Evolutionary conservation across 1,140 invertebrate species (phyloP).

Genomic region (Ips typographus): DNA sequence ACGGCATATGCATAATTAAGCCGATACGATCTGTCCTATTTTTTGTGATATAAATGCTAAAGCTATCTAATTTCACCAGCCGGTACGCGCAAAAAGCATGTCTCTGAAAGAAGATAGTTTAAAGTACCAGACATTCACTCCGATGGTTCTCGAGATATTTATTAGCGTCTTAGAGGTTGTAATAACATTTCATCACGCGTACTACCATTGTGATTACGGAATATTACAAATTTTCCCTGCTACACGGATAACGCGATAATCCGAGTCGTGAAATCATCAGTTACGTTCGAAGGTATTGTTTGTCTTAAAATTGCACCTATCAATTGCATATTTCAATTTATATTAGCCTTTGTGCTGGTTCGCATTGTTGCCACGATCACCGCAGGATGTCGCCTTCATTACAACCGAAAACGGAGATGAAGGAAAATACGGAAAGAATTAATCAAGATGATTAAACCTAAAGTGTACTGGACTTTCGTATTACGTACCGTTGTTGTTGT

Average conservation of each 20-base stretch:
- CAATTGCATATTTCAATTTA: background rate
- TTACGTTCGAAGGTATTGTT: constrained; percentile 10
- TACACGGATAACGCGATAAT: constrained; percentile 20
- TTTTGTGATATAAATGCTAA: no score
- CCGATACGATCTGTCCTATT: no score
- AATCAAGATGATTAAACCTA: no score
- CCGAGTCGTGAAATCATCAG: background rate
- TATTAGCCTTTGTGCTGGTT: background rate
- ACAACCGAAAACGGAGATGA: no score
- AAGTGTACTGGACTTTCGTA: constrained; percentile 17
- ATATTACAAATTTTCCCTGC: constrained; percentile 14
- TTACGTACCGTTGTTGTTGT: constrained; percentile 23
- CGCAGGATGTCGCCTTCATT: background rate
- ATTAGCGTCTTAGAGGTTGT: constrained; percentile 2
- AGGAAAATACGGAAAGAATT: background rate
- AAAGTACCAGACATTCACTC: no score
- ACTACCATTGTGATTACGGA: constrained; percentile 11
- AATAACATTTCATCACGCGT: background rate
- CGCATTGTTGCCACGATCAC: background rate
- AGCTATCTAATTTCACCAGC: no score
- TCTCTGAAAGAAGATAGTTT: no score
- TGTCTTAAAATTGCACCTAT: constrained; percentile 12
- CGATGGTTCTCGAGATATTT: no score
- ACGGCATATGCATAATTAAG: no score
- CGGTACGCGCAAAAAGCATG: no score